A percentile compares a stretch with the other conserved stretches of the same genome.
Conservation (phyloP, 2,888 invertebrate genomes). For the Nephrotoma flavescens region DNA sequence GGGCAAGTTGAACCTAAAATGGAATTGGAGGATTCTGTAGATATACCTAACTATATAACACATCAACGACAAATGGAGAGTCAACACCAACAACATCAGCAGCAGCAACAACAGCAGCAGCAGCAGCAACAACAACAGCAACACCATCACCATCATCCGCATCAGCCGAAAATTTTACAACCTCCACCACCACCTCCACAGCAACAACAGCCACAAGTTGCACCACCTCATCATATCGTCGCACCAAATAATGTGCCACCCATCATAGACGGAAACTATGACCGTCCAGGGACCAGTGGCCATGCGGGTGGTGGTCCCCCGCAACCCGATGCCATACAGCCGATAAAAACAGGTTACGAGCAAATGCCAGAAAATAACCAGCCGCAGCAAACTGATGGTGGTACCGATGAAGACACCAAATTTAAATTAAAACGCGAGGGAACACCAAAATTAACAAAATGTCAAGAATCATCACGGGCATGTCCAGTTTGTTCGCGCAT, state of each 20-base stretch:
- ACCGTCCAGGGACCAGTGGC: background rate
- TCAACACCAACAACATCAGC: background rate
- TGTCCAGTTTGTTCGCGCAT: conserved; percentile 48
- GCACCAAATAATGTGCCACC: background rate
- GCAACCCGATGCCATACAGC: background rate
- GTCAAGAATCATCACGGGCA: conserved; percentile 7
- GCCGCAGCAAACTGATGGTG: background rate
- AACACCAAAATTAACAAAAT: conserved; percentile 2
- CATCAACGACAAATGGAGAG: background rate
- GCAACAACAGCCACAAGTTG: background rate
- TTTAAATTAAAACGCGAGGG: background rate
- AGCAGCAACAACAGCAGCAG: background rate
- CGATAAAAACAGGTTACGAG: background rate
- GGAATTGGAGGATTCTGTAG: background rate
- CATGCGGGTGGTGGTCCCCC: background rate
- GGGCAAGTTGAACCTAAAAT: background rate
- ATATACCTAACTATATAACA: background rate
- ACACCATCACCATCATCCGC: conserved; percentile 2
- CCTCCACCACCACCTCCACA: background rate
- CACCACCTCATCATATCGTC: background rate
- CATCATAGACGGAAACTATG: background rate
- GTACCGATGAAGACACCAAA: background rate
- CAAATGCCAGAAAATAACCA: background rate
- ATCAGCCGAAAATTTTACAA: background rate
- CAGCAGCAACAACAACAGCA: background rate